Evolutionary conservation across 2,797 vertebrate genomes (phyloP).

Genomic region (Sebastes diploproa): DNA sequence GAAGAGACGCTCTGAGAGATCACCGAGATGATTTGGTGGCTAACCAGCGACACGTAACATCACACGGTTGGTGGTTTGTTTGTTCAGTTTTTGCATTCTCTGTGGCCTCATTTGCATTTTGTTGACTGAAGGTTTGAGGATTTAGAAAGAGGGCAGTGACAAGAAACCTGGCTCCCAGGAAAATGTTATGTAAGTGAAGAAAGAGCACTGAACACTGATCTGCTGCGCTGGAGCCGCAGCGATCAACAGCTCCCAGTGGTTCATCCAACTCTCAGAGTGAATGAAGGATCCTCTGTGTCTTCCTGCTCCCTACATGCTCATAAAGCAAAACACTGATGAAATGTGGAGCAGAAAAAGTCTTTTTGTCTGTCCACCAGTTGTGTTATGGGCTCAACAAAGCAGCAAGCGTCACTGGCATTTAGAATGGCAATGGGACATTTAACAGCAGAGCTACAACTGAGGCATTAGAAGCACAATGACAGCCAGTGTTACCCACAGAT

Average conservation of each 20-base stretch:
- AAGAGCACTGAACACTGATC: not conserved
- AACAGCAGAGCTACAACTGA: slow-evolving; percentile 2
- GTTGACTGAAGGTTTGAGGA: not conserved
- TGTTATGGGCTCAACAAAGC: not conserved
- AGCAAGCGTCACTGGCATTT: slow-evolving; percentile 20
- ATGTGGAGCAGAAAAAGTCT: not conserved
- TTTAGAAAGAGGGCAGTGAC: not conserved
- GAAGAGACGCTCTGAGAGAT: too few relatives aligned
- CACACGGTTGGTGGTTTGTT: slow-evolving; percentile 37
- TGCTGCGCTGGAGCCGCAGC: not conserved
- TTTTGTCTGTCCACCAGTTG: not conserved
- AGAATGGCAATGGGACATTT: slow-evolving; percentile 31
- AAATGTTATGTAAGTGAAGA: not conserved
- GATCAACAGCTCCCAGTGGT: not conserved
- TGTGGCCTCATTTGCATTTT: not conserved
- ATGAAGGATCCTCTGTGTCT: not conserved
- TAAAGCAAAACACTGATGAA: not conserved
- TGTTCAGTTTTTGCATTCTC: not conserved
- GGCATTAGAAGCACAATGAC: not conserved
- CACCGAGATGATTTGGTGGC: not conserved
- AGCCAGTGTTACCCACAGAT: not conserved
- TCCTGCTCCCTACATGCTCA: not conserved
- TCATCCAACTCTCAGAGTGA: not conserved
- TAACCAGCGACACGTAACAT: not conserved
- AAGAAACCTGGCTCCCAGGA: too few relatives aligned